These are phyloP conservation scores for Coleophora flavipennella DNA, from an alignment of 2,888 invertebrate species.

Conservation along the genomic window DNA sequence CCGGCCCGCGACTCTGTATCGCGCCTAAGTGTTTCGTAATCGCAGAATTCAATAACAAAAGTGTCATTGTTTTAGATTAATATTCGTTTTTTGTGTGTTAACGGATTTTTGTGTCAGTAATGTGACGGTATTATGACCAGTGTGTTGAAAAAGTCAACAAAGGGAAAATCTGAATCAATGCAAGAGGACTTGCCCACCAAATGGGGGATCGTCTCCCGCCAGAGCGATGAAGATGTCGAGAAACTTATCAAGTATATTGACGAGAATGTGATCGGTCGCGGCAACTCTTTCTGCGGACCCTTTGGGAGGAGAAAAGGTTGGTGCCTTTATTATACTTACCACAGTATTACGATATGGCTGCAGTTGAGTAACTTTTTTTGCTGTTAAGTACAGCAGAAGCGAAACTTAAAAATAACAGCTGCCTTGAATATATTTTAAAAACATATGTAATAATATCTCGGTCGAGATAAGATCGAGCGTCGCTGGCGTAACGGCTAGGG, in stretches of 20 bases:
- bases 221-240: constrained; percentile 77
- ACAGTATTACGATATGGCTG: too few species aligned
- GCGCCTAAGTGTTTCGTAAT: constrained; percentile 8
- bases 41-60: constrained; percentile 5
- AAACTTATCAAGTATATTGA: constrained; percentile 85
- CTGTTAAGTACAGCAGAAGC: too few species aligned
- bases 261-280: constrained; percentile 85
- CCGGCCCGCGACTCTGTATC: neutral
- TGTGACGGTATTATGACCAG: constrained; percentile 61
- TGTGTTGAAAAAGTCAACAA: constrained; percentile 65
- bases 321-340: too few species aligned
- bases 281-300: constrained; percentile 85
- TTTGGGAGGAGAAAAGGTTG: constrained; percentile 87
- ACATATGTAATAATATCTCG: too few species aligned
- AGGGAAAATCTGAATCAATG: constrained; percentile 69
- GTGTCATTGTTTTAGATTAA: constrained; percentile 1
- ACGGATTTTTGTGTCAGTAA: constrained; percentile 32
- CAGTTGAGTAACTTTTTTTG: too few species aligned
- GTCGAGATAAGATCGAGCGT: too few species aligned
- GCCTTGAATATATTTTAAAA: too few species aligned
- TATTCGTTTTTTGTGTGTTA: constrained; percentile 1
- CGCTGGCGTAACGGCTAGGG: too few species aligned
- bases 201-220: constrained; percentile 48
- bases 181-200: constrained; percentile 62
- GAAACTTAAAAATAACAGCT: too few species aligned